Percentiles rank a stretch among this genome's conserved stretches.
phyloP scores from a whole-genome alignment of 2,113 vertebrate genomes.

The Suncus etruscus region DNA sequence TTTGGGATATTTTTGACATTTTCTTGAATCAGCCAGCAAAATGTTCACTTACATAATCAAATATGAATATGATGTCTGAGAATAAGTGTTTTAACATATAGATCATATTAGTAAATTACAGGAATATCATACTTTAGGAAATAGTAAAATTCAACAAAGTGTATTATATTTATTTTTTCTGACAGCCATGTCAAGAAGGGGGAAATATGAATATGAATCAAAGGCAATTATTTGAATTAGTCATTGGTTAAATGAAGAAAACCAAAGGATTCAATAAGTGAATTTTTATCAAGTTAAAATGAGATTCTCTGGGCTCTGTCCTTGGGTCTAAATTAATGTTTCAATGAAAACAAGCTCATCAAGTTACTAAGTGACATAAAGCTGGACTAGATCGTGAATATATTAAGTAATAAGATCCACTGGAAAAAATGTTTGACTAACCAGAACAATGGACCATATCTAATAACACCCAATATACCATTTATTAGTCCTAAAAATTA shows the following conservation, averaged over 20 bases:
- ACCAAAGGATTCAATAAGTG: not conserved
- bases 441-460: not conserved
- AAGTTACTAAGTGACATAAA: not conserved
- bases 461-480: not conserved
- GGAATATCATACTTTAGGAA: not conserved
- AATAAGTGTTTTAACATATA: not conserved
- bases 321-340: not conserved
- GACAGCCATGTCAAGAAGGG: not conserved
- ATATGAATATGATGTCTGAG: not conserved
- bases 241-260: not conserved
- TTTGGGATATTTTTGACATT: conserved; percentile 13
- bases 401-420: not conserved
- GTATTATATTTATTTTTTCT: conserved; percentile 24
- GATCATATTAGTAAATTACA: not conserved
- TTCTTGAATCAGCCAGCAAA: not conserved
- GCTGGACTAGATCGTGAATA: not conserved
- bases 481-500: conserved; percentile 15
- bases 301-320: not conserved
- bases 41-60: conserved; percentile 1
- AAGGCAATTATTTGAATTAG: not conserved
- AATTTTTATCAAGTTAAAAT: not conserved
- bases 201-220: not conserved
- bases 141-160: conserved; percentile 12
- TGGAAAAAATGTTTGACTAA: not conserved
- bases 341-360: not conserved